Percentiles rank a stretch among this genome's conserved stretches.
phyloP scores from a whole-genome alignment of 2,113 vertebrate species.

The Catharus bicknelli region DNA sequence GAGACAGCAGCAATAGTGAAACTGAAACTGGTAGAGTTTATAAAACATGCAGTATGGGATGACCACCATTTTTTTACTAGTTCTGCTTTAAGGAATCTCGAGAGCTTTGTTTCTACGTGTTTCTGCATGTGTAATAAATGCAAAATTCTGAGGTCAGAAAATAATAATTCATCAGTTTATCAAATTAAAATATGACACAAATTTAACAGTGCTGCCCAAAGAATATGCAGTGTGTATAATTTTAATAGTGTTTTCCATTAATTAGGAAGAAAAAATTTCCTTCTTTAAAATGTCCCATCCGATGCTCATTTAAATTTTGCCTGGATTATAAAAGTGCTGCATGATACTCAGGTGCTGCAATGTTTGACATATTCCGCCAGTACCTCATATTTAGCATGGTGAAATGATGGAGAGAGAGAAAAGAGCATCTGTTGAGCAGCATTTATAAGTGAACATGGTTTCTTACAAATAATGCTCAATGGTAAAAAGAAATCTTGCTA shows the following conservation, averaged over 20 bases:
- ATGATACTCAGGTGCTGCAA: neutral
- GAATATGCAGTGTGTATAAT: neutral
- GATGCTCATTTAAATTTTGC: neutral
- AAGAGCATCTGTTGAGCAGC: neutral
- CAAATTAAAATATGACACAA: neutral
- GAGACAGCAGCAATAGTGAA: neutral
- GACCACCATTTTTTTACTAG: neutral
- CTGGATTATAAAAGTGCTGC: neutral
- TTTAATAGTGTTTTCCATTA: neutral
- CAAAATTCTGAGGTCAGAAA: neutral
- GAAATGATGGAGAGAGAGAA: neutral
- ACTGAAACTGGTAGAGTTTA: neutral
- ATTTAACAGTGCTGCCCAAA: neutral
- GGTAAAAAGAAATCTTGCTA: neutral
- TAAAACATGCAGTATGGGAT: neutral
- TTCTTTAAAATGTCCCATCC: neutral
- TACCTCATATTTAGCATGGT: neutral
- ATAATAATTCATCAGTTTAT: neutral
- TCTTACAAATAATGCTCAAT: neutral
- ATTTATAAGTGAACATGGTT: neutral
- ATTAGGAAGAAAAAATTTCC: neutral
- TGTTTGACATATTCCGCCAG: neutral
- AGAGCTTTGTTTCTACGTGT: neutral
- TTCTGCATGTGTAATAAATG: neutral
- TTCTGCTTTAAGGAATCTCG: neutral